phyloP scores from a whole-genome alignment of 2,113 vertebrate genomes.

The Mixornis gularis region DNA sequence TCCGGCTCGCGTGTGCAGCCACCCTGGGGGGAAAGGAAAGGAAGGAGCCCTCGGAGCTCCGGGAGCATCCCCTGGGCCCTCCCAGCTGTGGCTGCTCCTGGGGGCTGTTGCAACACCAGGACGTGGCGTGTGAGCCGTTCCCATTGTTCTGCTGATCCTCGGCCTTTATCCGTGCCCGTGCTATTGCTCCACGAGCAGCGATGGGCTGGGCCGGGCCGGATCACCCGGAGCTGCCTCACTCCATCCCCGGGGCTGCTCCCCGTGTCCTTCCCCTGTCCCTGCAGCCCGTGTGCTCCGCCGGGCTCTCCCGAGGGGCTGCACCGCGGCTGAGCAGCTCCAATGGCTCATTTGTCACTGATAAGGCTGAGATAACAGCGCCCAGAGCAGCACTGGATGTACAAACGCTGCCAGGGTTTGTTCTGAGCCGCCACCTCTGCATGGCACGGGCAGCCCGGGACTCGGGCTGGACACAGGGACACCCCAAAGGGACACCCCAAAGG shows the following conservation, averaged over 20 bases:
- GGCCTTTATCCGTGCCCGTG: neutral
- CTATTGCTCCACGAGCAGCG: neutral
- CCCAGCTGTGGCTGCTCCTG: accelerated
- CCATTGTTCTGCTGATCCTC: neutral
- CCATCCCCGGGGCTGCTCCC: neutral
- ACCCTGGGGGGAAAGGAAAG: neutral
- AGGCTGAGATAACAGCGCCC: neutral
- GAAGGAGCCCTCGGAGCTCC: neutral
- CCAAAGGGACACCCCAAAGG: neutral
- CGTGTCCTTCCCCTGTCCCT: neutral
- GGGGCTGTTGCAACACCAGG: neutral
- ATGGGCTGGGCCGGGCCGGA: neutral
- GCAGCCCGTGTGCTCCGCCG: neutral
- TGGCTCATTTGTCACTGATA: neutral
- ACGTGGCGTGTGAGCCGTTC: neutral
- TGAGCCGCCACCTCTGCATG: neutral
- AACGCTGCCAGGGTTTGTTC: neutral
- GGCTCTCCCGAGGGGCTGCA: neutral
- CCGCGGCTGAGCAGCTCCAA: neutral
- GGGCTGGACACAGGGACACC: neutral
- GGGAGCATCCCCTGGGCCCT: neutral
- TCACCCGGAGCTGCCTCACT: neutral
- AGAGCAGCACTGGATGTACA: neutral
- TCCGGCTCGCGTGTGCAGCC: neutral
- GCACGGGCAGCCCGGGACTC: neutral